Evolutionary conservation across 2,797 vertebrate genomes (phyloP).

Genomic region (Melanotaenia parkinsoni): DNA sequence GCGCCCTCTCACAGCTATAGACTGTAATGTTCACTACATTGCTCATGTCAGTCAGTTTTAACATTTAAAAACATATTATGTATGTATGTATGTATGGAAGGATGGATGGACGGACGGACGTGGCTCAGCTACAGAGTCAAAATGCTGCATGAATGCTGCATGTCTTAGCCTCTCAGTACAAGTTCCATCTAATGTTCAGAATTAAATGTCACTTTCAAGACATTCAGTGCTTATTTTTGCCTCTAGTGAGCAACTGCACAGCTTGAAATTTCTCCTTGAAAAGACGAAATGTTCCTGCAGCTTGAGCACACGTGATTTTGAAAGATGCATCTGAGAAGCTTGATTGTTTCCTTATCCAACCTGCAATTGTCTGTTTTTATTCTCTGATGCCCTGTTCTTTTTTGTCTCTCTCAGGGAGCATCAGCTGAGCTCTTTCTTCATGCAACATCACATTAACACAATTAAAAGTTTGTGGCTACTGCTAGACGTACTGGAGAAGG

Average conservation of each 20-base stretch:
- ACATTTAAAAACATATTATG: too few species aligned
- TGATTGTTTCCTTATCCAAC: slow-evolving; percentile 16
- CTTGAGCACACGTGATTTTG: background rate
- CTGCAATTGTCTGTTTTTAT: slow-evolving; percentile 12
- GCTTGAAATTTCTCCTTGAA: slow-evolving; percentile 17
- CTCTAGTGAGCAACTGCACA: background rate
- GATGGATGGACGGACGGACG: too few species aligned
- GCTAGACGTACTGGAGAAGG: slow-evolving; percentile 19
- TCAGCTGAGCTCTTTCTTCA: slow-evolving; percentile 25
- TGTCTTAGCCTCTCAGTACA: slow-evolving; percentile 6
- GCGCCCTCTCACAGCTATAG: too few species aligned
- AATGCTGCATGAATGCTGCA: slow-evolving; percentile 3
- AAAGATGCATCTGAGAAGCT: slow-evolving; percentile 5
- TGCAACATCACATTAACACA: slow-evolving; percentile 31
- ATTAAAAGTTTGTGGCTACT: slow-evolving; percentile 39
- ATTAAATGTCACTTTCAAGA: slow-evolving; percentile 10
- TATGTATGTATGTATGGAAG: too few species aligned
- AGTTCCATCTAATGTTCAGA: slow-evolving; percentile 2
- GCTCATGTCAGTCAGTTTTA: too few species aligned
- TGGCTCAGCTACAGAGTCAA: background rate
- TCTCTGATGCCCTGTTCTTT: slow-evolving; percentile 11
- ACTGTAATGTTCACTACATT: too few species aligned
- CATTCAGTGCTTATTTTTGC: slow-evolving; percentile 9
- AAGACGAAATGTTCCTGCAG: slow-evolving; percentile 15
- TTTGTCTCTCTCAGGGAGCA: background rate